A percentile compares a stretch with the other conserved stretches of the same genome.
These are phyloP conservation scores for Propithecus perrieri DNA, from an alignment of 2,797 vertebrate genomes.

Conservation along the genomic window DNA sequence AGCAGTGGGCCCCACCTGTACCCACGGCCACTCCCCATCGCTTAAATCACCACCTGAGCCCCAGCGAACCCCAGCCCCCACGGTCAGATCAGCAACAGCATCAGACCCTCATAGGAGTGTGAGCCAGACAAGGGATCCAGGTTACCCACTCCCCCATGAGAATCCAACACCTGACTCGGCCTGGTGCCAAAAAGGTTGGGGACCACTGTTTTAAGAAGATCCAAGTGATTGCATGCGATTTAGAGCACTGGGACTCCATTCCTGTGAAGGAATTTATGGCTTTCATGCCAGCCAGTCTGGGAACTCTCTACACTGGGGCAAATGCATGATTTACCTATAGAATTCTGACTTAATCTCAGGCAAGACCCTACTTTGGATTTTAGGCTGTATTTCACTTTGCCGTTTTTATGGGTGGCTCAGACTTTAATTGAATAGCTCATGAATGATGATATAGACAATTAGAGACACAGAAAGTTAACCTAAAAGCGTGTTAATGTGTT, in stretches of 20 bases:
- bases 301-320: neutral
- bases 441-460: neutral
- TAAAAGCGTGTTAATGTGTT: neutral
- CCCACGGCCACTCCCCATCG: too few relatives aligned
- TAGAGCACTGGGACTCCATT: neutral
- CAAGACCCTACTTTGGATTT: neutral
- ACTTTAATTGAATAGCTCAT: neutral
- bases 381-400: neutral
- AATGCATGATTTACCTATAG: neutral
- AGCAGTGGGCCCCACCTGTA: too few relatives aligned
- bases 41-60: too few relatives aligned
- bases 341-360: neutral
- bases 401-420: neutral
- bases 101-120: too few relatives aligned
- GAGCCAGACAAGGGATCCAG: too few relatives aligned
- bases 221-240: neutral
- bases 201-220: neutral
- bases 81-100: too few relatives aligned
- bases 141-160: too few relatives aligned
- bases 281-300: neutral
- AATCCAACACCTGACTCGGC: too few relatives aligned
- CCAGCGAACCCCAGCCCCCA: too few relatives aligned
- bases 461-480: neutral
- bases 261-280: neutral
- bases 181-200: too few relatives aligned